A percentile compares a stretch with the other conserved stretches of the same genome.
phyloP scores from a whole-genome alignment of 2,888 invertebrate genomes.

The Bellardia bayeri region DNA sequence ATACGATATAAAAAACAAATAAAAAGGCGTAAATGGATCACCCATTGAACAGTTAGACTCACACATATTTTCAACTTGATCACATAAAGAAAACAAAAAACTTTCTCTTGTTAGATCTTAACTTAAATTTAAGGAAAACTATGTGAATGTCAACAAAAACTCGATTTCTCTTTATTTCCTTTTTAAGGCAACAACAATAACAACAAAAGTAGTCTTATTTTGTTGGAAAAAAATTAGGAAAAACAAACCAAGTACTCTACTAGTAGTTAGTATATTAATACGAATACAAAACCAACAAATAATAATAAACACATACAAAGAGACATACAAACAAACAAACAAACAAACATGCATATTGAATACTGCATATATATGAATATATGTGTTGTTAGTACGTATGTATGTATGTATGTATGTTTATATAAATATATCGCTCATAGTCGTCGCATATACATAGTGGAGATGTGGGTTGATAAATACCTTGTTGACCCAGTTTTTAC shows the following conservation, averaged over 20 bases:
- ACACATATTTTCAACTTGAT: no score
- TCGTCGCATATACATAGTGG: constrained; percentile 28
- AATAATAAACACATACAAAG: constrained; percentile 21
- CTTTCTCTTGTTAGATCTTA: constrained; percentile 12
- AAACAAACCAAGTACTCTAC: constrained; percentile 3
- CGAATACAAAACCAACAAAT: constrained; percentile 35
- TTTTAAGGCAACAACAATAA: constrained; percentile 27
- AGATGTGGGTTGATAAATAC: constrained; percentile 68
- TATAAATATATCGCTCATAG: constrained; percentile 43
- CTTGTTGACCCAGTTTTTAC: constrained; percentile 68
- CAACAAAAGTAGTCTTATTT: neutral
- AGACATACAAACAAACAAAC: neutral
- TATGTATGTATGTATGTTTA: neutral
- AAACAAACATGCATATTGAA: neutral
- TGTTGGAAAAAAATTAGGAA: constrained; percentile 17
- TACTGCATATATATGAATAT: neutral
- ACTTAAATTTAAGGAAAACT: constrained; percentile 43
- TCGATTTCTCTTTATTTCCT: constrained; percentile 52
- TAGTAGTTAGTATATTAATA: constrained; percentile 25
- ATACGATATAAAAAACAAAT: no score
- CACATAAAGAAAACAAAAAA: neutral
- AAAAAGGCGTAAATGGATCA: no score
- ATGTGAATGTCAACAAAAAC: constrained; percentile 60
- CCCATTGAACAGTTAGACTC: no score
- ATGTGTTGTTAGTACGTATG: neutral